Evolutionary conservation across 2,113 vertebrate genomes (phyloP).

Genomic region (Chaetodon auriga): DNA sequence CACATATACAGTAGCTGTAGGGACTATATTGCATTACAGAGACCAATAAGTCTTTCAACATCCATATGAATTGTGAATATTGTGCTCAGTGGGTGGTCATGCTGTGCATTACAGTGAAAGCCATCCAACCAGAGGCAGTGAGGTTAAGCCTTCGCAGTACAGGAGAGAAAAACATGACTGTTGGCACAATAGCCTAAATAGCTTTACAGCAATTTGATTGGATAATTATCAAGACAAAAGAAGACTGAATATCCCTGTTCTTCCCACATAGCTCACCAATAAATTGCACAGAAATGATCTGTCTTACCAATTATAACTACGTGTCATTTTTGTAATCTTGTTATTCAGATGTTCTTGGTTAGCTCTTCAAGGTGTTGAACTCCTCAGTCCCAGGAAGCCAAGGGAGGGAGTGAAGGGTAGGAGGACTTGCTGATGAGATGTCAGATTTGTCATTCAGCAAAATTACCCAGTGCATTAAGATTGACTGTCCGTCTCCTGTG

Average conservation of each 20-base stretch:
- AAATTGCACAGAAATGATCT: not conserved
- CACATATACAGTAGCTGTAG: too few relatives aligned
- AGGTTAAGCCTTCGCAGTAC: not conserved
- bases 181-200: not conserved
- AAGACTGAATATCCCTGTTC: not conserved
- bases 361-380: not conserved
- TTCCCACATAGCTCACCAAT: not conserved
- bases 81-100: too few relatives aligned
- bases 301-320: not conserved
- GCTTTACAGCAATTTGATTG: not conserved
- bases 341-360: not conserved
- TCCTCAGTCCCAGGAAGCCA: conserved; percentile 24
- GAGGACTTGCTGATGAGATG: conserved; percentile 43
- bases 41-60: too few relatives aligned
- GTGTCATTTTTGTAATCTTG: not conserved
- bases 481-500: conserved; percentile 9
- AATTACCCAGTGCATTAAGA: conserved; percentile 59
- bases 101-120: not conserved
- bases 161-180: not conserved
- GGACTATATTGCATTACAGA: too few relatives aligned
- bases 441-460: conserved; percentile 49
- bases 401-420: conserved; percentile 8
- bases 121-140: not conserved
- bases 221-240: not conserved
- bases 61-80: too few relatives aligned